Evolutionary conservation across 2,888 invertebrate genomes (phyloP).

Genomic region (Hemithea aestivaria): DNA sequence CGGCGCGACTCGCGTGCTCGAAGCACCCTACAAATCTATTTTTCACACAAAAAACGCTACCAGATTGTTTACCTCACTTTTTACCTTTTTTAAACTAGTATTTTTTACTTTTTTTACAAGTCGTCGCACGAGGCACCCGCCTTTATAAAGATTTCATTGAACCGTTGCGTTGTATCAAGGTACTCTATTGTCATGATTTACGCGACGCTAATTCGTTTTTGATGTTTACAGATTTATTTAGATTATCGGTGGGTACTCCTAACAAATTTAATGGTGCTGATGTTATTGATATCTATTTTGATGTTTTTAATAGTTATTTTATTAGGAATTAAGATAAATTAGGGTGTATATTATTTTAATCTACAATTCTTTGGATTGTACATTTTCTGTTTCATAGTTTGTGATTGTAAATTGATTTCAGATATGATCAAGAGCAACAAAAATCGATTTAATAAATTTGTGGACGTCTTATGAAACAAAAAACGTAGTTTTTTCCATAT

Average conservation of each 20-base stretch:
- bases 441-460: too few species aligned
- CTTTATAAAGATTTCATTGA: slow-evolving; percentile 62
- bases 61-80: slow-evolving; percentile 77
- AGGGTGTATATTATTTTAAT: neutral
- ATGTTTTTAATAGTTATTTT: slow-evolving; percentile 8
- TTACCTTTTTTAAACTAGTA: slow-evolving; percentile 73
- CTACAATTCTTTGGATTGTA: too few species aligned
- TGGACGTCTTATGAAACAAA: too few species aligned
- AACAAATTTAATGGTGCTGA: slow-evolving; percentile 21
- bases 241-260: slow-evolving; percentile 56
- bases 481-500: too few species aligned
- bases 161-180: slow-evolving; percentile 55
- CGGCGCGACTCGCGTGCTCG: slow-evolving; percentile 48
- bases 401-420: too few species aligned
- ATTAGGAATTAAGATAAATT: slow-evolving; percentile 14
- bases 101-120: slow-evolving; percentile 69
- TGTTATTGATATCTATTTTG: slow-evolving; percentile 30
- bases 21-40: slow-evolving; percentile 55
- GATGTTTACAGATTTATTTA: slow-evolving; percentile 57
- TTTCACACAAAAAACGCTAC: slow-evolving; percentile 58
- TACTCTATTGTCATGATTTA: slow-evolving; percentile 58
- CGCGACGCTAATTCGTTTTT: slow-evolving; percentile 65
- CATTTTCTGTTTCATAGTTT: too few species aligned
- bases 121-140: slow-evolving; percentile 66
- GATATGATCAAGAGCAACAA: too few species aligned